phyloP scores from a whole-genome alignment of 2,797 vertebrate species.

The Kryptolebias ocellatus region DNA sequence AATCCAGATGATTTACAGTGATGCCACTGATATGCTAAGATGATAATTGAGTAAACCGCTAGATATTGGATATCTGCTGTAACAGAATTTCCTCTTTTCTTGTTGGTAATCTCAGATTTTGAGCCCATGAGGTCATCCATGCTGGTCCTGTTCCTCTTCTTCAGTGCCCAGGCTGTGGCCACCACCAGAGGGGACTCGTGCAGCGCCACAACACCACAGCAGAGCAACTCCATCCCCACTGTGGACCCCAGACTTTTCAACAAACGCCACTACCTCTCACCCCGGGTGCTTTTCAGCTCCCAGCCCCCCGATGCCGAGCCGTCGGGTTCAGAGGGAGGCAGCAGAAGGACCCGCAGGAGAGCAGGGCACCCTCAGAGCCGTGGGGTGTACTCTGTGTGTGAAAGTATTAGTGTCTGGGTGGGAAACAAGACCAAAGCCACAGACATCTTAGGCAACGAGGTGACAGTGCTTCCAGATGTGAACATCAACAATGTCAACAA shows the following conservation, averaged over 20 bases:
- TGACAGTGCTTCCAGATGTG: conserved; percentile 92
- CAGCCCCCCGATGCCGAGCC: conserved; percentile 84
- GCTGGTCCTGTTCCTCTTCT: conserved; percentile 92
- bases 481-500: conserved; percentile 94
- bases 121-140: conserved; percentile 94
- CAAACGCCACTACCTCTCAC: conserved; percentile 87
- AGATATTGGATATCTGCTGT: not conserved
- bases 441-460: conserved; percentile 95
- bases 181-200: conserved; percentile 82
- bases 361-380: conserved; percentile 85
- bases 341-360: conserved; percentile 80
- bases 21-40: not conserved
- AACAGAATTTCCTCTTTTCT: conserved; percentile 8
- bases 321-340: conserved; percentile 32
- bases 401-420: conserved; percentile 95
- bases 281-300: conserved; percentile 92
- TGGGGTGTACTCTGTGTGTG: conserved; percentile 95
- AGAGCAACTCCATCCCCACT: conserved; percentile 68
- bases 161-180: conserved; percentile 89
- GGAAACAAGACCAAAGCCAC: conserved; percentile 95
- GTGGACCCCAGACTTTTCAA: conserved; percentile 91
- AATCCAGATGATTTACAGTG: not conserved
- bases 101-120: conserved; percentile 54
- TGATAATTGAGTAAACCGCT: not conserved
- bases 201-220: conserved; percentile 46